Conservation (phyloP, 2,797 vertebrate species). For the Mionectes olivaceus region DNA sequence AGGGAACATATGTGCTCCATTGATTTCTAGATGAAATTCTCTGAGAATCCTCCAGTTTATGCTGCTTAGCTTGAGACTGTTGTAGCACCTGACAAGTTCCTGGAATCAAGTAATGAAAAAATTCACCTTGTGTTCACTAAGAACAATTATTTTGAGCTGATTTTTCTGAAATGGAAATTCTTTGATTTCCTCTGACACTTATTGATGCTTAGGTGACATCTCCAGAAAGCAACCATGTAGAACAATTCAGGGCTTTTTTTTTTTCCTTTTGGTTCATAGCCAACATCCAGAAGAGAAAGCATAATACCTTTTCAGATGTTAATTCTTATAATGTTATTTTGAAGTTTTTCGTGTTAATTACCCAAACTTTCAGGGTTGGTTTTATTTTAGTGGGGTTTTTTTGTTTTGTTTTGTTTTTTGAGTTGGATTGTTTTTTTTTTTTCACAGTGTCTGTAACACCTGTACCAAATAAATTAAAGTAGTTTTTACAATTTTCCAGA, state of each 20-base stretch:
- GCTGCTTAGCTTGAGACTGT: neutral
- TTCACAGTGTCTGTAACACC: slow-evolving; percentile 41
- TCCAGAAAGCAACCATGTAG: slow-evolving; percentile 33
- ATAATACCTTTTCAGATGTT: slow-evolving; percentile 36
- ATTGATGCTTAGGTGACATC: slow-evolving; percentile 18
- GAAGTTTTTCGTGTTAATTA: slow-evolving; percentile 58
- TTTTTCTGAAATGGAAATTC: slow-evolving; percentile 16
- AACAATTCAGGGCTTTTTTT: slow-evolving; percentile 16
- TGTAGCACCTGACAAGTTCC: neutral
- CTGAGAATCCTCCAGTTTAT: neutral
- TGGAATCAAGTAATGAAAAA: neutral
- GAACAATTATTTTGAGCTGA: neutral
- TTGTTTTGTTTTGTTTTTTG: too few species aligned
- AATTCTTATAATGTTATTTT: slow-evolving; percentile 51
- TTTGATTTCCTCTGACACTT: slow-evolving; percentile 50
- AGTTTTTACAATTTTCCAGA: slow-evolving; percentile 64
- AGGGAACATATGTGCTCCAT: neutral
- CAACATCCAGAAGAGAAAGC: slow-evolving; percentile 4
- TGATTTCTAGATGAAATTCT: neutral
- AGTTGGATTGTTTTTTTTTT: neutral
- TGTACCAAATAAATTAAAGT: slow-evolving; percentile 55
- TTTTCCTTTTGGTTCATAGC: neutral
- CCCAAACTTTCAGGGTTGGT: neutral
- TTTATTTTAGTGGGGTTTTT: too few species aligned
- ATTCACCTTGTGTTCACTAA: neutral